Base-by-base conservation (phyloP, 2,113 vertebrate genomes). In the Crocuta crocuta region DNA sequence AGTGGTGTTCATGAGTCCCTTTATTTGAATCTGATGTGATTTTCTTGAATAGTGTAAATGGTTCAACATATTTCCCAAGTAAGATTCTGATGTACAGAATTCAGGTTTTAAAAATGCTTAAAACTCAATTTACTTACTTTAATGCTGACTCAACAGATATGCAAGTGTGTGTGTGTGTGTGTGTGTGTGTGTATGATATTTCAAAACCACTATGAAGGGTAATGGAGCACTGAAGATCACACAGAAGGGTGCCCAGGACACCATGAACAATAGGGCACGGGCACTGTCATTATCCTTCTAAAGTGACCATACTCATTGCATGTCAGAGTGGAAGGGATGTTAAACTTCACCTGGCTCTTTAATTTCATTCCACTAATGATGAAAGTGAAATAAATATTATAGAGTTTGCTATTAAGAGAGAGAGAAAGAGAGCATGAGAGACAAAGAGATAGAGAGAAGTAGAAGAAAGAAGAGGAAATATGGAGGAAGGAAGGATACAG, bases 91-190 rank as follows among this genome's bases (percentile, higher is more conserved):
- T 73, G 48, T 48, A 43, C 1, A 89, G 16, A 82, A 91, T 83
- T 68, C 16, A 92, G 3, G 80, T 55, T 84, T 90, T 31, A 95
- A 58, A 66, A 89, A 85, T 13, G 26, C 16, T 89, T 86, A 58
- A 84, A 82, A 87, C 78, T 93, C 7, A 58, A 4, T 45, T 92
- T 85, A 61, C 55, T 92, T 85, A 61, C 55, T 76, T 80, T 21
- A 84, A 90, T 71, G 23, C 0, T 80, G 28, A n/a, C 17, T 90
- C 76, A 89, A 83, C 12, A 76, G 17, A 50, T 50, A 4, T 23
- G 35, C 9, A 68, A 23, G 10, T 61, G 35, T 94, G n/a, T n/a
- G 16, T 45, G 31, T 70, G 15, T 66, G 10, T 48, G 48, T 53
- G 45, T 83, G 17, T 79, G 11, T 19, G 7, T 86, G 26, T 16